Base-by-base conservation (phyloP, 53 echinoderm and acorn worm genomes). In the Pentamera pediparva region DNA sequence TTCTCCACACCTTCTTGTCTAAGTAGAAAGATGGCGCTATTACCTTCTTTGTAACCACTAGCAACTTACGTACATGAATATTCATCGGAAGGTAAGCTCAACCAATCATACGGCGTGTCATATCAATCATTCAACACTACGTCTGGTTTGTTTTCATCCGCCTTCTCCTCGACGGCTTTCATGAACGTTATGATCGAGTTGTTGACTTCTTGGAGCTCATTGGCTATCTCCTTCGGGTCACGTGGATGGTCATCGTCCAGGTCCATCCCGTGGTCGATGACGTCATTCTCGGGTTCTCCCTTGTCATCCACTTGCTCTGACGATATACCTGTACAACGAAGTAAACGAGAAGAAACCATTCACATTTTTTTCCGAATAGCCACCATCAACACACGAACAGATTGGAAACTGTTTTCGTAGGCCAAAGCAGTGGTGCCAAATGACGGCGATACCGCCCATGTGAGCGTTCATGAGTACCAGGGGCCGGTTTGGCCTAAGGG, bases 161-260 rank as follows among this genome's bases (percentile, higher is more conserved):
- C 62, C 48, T 81, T 77, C 65, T 86, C 87, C 65, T 86, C 87
- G 7, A 86, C 87, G 0, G 87, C 87, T 61, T 86, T 76, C 78
- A 86, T 86, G 29, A 86, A 57, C 15, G 87, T 82, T 51, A 86
- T 81, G 63, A 86, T 86, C 9, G 43, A 41, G 62, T 80, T 80
- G 55, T 86, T 86, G 59, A 86, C 86, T 52, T 75, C 76, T 19
- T 81, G 81, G 41, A 86, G 73, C 59, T 86, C 81, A 59, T 71
- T 81, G 32, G 76, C 84, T 27, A 84, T 77, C 74, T 84, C 84
- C 32, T 77, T 39, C 6, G 78, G 78, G 72, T 84, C 84, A 58
- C 77, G 77, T 60, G 77, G 53, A 53, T 65, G 71, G 53, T 84
- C 84, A 13, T 71, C 78, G 18, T 59, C 84, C 1, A 69, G 76